These are phyloP conservation scores for Orientallactaga sibirica DNA, from an alignment of 2,797 vertebrate species.

Conservation along the genomic window DNA sequence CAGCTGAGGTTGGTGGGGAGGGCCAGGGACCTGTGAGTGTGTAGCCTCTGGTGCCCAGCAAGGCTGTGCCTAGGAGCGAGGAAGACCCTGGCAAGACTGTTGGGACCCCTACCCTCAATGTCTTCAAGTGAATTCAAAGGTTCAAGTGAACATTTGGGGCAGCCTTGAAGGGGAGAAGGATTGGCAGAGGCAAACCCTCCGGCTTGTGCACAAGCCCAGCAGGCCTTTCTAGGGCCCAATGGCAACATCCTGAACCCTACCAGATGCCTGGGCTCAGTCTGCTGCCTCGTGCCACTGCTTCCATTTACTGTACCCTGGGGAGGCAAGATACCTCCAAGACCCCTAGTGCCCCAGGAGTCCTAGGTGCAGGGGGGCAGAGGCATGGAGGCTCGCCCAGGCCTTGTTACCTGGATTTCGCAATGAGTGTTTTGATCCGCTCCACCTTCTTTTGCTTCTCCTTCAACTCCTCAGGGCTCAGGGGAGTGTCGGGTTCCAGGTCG, in stretches of 20 bases:
- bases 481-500: constrained; percentile 91
- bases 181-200: background rate
- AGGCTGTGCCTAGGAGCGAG: constrained; percentile 57
- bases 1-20: constrained; percentile 8
- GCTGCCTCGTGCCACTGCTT: constrained; percentile 6
- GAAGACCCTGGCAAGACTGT: constrained; percentile 32
- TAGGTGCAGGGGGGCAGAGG: constrained; percentile 9
- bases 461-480: constrained; percentile 95
- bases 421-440: constrained; percentile 97
- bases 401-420: constrained; percentile 97
- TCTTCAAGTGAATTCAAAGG: constrained; percentile 27
- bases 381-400: background rate
- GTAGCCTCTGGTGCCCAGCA: constrained; percentile 57
- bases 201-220: background rate
- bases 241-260: background rate
- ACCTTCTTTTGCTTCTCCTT: constrained; percentile 98
- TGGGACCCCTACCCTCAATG: constrained; percentile 32
- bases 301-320: background rate
- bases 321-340: background rate
- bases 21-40: background rate
- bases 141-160: constrained; percentile 13
- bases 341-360: background rate
- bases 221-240: background rate
- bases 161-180: constrained; percentile 37
- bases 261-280: background rate